Evolutionary conservation across 2,797 vertebrate species (phyloP).

Genomic region (Micromesistius poutassou): DNA sequence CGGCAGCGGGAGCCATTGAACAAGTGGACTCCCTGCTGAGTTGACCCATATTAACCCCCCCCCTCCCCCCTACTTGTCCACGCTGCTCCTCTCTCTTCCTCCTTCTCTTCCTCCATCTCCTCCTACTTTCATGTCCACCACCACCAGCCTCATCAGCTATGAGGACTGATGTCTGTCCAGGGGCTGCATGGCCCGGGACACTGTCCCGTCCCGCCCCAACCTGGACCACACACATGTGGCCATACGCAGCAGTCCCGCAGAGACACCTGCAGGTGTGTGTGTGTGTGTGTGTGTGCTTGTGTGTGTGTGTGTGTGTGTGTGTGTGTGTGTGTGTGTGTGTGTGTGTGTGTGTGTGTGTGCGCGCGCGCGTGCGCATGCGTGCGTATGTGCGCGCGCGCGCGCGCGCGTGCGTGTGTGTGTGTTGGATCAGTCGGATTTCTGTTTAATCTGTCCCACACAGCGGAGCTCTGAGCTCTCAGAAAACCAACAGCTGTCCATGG

Average conservation of each 20-base stretch:
- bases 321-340: conserved; percentile 34
- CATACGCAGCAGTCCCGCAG: conserved; percentile 17
- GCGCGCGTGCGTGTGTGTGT: conserved; percentile 45
- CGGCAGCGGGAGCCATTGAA: not conserved
- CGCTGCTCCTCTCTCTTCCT: not conserved
- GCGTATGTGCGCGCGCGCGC: too few species aligned
- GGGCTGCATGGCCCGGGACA: conserved; percentile 31
- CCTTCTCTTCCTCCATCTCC: not conserved
- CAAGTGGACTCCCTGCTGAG: conserved; percentile 1
- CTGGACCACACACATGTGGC: conserved; percentile 38
- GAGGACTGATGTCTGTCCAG: conserved; percentile 41
- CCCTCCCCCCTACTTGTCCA: not conserved
- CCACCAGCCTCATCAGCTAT: conserved; percentile 39
- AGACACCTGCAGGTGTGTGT: conserved; percentile 29
- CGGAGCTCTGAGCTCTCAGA: conserved; percentile 42
- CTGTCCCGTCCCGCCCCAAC: conserved; percentile 13
- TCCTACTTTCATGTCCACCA: conserved; percentile 15
- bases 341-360: conserved; percentile 36
- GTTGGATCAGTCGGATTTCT: conserved; percentile 62
- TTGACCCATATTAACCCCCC: conserved; percentile 2
- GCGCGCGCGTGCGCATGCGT: conserved; percentile 8
- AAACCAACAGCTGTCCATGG: conserved; percentile 57
- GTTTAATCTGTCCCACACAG: conserved; percentile 66
- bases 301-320: conserved; percentile 13
- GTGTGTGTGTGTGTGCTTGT: conserved; percentile 19